Evolutionary conservation across 2,888 invertebrate species (phyloP).

Genomic region (Himalopsyche tibetana): DNA sequence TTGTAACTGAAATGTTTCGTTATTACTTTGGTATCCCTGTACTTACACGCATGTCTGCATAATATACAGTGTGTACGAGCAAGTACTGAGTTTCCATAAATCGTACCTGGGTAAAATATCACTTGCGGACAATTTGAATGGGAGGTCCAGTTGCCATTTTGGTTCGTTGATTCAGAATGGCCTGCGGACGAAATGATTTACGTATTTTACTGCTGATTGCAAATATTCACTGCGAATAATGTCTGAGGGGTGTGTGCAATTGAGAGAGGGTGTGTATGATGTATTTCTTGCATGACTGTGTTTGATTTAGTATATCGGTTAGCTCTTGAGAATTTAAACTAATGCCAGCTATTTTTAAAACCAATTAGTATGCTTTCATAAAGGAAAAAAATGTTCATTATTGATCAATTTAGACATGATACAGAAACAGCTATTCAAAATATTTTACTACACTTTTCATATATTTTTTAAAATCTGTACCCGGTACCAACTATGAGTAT

Average conservation of each 20-base stretch:
- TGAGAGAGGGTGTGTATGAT: slow-evolving; percentile 21
- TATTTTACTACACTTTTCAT: too few relatives aligned
- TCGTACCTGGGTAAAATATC: slow-evolving; percentile 34
- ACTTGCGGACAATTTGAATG: slow-evolving; percentile 31
- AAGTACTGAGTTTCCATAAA: slow-evolving; percentile 13
- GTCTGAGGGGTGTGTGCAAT: slow-evolving; percentile 20
- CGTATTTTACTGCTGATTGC: slow-evolving; percentile 34
- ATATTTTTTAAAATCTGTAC: too few relatives aligned
- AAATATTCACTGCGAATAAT: slow-evolving; percentile 34
- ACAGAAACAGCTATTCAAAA: too few relatives aligned
- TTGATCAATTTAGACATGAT: too few relatives aligned
- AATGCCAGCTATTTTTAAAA: too few relatives aligned
- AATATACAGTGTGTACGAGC: background rate
- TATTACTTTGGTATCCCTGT: too few relatives aligned
- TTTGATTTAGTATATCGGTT: slow-evolving; percentile 1
- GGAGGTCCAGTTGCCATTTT: slow-evolving; percentile 34
- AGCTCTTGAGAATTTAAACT: background rate
- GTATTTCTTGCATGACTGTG: background rate
- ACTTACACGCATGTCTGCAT: background rate
- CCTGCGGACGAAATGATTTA: slow-evolving; percentile 30
- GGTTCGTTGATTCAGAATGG: slow-evolving; percentile 34
- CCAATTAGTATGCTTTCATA: too few relatives aligned
- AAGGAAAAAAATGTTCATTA: too few relatives aligned
- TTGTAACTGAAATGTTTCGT: too few relatives aligned
- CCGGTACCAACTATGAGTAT: too few relatives aligned